These are phyloP conservation scores for Ailuropoda melanoleuca DNA, from an alignment of 2,113 vertebrate genomes.

Conservation along the genomic window DNA sequence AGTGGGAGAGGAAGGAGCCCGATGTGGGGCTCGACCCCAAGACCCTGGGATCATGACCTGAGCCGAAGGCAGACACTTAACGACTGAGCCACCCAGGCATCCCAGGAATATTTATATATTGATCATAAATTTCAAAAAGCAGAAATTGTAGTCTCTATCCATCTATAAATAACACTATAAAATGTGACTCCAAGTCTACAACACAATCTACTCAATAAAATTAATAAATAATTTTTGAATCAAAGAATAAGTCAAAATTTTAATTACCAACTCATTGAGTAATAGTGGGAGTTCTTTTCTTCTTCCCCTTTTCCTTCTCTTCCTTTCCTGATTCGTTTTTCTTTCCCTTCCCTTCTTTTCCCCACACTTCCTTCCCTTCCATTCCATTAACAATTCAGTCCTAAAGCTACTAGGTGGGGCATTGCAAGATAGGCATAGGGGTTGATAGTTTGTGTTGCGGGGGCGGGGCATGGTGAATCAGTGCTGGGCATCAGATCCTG, in stretches of 20 bases:
- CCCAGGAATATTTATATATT: not conserved
- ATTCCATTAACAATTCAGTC: not conserved
- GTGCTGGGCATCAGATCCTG: not conserved
- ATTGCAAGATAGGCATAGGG: not conserved
- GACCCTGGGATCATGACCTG: no score
- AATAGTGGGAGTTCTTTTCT: not conserved
- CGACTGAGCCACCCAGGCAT: no score
- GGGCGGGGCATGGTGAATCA: no score
- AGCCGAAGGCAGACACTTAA: no score
- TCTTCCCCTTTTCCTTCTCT: not conserved
- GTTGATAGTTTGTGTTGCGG: not conserved
- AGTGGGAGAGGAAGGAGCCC: no score
- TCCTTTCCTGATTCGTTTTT: not conserved
- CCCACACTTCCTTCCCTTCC: not conserved
- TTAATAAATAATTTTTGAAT: not conserved
- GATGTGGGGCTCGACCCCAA: no score
- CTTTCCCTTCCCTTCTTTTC: not conserved
- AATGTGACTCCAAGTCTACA: not conserved
- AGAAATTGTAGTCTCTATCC: not conserved
- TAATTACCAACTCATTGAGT: not conserved
- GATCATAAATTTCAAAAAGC: not conserved
- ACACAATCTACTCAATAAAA: not conserved
- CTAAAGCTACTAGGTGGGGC: not conserved
- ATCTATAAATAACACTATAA: not conserved
- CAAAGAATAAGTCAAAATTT: constrained; percentile 18